phyloP scores from a whole-genome alignment of 2,888 invertebrate genomes.

The Noctua pronuba region DNA sequence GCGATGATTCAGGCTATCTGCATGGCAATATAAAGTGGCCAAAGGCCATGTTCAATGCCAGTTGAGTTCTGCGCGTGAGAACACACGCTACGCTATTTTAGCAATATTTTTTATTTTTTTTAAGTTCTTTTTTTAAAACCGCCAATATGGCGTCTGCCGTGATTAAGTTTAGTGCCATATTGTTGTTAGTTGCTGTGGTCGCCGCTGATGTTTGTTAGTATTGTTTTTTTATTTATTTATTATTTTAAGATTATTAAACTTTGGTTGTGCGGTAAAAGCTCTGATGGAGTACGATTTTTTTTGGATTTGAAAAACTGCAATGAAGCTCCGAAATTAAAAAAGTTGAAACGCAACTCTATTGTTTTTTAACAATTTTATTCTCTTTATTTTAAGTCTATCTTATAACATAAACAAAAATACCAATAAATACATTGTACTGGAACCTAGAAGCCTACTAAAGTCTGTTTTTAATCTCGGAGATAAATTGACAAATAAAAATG shows the following conservation, averaged over 20 bases:
- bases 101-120: slow-evolving; percentile 61
- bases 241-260: neutral
- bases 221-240: slow-evolving; percentile 28
- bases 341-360: neutral
- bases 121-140: slow-evolving; percentile 70
- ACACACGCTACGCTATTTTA: slow-evolving; percentile 72
- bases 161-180: slow-evolving; percentile 87
- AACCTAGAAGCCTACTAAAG: too few relatives aligned
- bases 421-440: neutral
- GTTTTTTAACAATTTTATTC: neutral
- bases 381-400: neutral
- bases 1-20: slow-evolving; percentile 74
- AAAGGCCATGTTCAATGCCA: slow-evolving; percentile 86
- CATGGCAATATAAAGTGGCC: slow-evolving; percentile 81
- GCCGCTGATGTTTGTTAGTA: slow-evolving; percentile 85
- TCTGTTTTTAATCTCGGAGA: too few relatives aligned
- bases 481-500: too few relatives aligned
- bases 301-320: slow-evolving; percentile 2
- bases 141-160: slow-evolving; percentile 85
- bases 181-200: slow-evolving; percentile 81
- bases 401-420: neutral
- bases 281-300: neutral
- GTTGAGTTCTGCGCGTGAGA: slow-evolving; percentile 79
- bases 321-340: neutral
- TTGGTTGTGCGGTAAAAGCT: slow-evolving; percentile 21